Base-by-base conservation (phyloP, 2,797 vertebrate genomes). In the Danio choprae region DNA sequence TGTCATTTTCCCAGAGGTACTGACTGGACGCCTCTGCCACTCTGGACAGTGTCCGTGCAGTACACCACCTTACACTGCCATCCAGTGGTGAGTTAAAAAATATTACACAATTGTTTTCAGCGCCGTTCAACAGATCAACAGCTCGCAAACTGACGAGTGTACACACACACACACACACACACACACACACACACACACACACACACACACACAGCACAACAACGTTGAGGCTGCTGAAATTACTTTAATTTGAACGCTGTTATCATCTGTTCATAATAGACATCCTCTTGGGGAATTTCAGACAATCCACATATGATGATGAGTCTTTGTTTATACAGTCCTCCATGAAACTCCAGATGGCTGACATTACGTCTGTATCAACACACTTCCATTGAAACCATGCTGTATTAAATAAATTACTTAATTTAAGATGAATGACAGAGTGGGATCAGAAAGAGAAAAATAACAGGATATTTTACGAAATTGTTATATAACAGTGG, bases 21-120 rank as follows among this genome's bases (percentile, higher is more conserved):
- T 29, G 29, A 60, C 53, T 70, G 51, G 0, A 60, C 50, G 73
- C 22, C 22, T 55, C 5, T 46, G 13, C 56, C 36, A 41, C 22
- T 72, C 44, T 68, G 75, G 56, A 62, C 48, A 36, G 38, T 11
- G 50, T 41, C 50, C 22, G 48, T 67, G 4, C 64, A 84, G 77
- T 18, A 40, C 44, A 22, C 77, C 84, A 80, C 36, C 20, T 59
- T 73, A 84, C 56, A 90, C 86, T 78, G 90, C 86, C 90, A 86
- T 64, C 89, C 87, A 80, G 78, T 91, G 92, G 86, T 4, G 7
- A 20, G 64, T 53, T 4, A 6, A 3, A n/a, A 50, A 12, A 1
- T 46, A 7, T 13, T 40, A 8, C 29, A 51, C 12, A 4, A 38
- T 44, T 41, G 6, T n/a, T 7, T 16, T 48, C 1, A 48, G 18